Evolutionary conservation across 2,113 vertebrate species (phyloP).

Genomic region (Heloderma charlesbogerti): DNA sequence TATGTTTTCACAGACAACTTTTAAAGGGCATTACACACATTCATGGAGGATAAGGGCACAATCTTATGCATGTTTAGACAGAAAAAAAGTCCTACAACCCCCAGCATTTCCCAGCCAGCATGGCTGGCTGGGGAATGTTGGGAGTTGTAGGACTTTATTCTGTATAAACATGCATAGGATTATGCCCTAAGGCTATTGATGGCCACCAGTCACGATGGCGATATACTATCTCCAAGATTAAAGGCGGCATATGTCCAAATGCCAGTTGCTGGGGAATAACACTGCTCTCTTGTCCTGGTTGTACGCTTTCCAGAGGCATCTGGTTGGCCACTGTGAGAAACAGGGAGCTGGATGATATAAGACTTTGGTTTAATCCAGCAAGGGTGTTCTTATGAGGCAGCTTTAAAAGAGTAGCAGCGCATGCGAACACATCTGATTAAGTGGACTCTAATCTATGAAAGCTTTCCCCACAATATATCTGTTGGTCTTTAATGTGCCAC

Average conservation of each 20-base stretch:
- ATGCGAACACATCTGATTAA: background rate
- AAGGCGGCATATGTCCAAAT: background rate
- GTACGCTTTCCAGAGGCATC: background rate
- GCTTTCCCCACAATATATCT: background rate
- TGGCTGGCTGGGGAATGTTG: no score
- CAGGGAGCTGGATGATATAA: background rate
- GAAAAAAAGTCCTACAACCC: no score
- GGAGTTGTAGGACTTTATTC: no score
- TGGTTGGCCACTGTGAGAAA: background rate
- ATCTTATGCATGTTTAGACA: no score
- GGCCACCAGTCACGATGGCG: no score
- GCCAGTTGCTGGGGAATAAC: background rate
- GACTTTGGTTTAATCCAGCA: background rate
- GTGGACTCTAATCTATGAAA: background rate
- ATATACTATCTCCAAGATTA: background rate
- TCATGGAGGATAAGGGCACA: background rate
- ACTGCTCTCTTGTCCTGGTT: background rate
- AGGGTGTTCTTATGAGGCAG: background rate
- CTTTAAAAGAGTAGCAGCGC: background rate
- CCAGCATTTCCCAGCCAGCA: no score
- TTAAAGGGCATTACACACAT: background rate
- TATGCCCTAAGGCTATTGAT: background rate
- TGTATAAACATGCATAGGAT: no score
- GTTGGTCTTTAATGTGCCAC: background rate
- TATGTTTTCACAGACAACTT: background rate